These are phyloP conservation scores for Aix galericulata DNA, from an alignment of 2,113 vertebrate species.

Conservation along the genomic window DNA sequence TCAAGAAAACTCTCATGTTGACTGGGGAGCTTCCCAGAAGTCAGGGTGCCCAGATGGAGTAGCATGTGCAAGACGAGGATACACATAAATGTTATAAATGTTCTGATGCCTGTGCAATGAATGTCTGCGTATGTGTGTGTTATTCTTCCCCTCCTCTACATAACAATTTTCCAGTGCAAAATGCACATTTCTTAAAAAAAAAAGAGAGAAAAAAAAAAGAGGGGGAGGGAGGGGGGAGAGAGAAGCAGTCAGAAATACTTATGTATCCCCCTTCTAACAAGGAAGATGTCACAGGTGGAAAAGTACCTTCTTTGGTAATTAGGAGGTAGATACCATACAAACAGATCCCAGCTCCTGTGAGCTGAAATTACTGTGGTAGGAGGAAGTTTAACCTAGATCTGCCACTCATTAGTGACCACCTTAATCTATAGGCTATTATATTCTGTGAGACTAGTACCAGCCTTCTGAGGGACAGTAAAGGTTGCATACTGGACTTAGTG, in stretches of 20 bases:
- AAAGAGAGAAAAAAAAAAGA: neutral
- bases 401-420: neutral
- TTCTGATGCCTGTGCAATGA: neutral
- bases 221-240: too few species aligned
- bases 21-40: conserved; percentile 12
- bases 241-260: neutral
- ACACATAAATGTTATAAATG: neutral
- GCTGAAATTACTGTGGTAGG: neutral
- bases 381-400: neutral
- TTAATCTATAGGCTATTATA: fast-evolving
- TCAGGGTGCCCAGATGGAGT: conserved; percentile 35
- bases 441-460: neutral
- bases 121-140: neutral
- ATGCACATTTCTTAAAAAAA: neutral
- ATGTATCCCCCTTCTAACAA: neutral
- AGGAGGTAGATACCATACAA: neutral
- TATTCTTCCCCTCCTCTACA: neutral
- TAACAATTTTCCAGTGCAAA: neutral
- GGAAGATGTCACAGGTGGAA: neutral
- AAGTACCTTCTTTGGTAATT: neutral
- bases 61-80: neutral
- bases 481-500: neutral
- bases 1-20: neutral
- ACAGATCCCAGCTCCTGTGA: fast-evolving
- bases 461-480: neutral